Conservation (phyloP, 2,113 vertebrate genomes). For the Sphaerodactylus townsendi region DNA sequence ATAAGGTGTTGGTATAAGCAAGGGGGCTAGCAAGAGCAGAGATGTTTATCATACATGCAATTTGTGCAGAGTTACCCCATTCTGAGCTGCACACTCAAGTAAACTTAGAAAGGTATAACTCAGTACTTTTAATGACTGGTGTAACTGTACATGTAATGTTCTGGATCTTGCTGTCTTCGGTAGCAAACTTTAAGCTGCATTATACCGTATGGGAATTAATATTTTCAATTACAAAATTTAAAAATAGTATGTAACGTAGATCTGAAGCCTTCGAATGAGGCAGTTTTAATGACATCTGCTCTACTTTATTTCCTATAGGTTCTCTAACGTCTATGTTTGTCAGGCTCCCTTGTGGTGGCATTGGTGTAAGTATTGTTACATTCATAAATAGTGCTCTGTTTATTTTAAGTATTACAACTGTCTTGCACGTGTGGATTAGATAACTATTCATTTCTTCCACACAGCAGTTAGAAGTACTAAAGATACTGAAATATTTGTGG, state of each 20-base stretch:
- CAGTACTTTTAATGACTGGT: not conserved
- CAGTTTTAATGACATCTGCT: constrained; percentile 21
- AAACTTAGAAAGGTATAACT: too few species aligned
- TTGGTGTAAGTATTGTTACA: constrained; percentile 86
- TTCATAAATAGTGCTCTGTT: not conserved
- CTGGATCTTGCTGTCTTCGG: too few species aligned
- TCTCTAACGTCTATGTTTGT: constrained; percentile 93
- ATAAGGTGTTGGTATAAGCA: not conserved
- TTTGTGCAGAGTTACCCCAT: not conserved
- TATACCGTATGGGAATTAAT: not conserved
- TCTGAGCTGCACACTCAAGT: too few species aligned
- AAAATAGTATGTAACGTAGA: not conserved
- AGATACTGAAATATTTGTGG: not conserved
- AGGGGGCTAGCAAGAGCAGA: not conserved
- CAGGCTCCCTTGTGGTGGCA: constrained; percentile 93
- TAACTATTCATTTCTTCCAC: not conserved
- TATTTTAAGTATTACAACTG: not conserved
- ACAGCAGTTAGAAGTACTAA: not conserved
- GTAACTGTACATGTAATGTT: too few species aligned
- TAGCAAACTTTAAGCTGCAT: not conserved
- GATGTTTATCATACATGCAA: not conserved
- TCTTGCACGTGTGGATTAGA: not conserved
- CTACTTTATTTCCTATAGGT: constrained; percentile 71
- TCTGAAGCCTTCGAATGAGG: constrained; percentile 35
- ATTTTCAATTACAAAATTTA: not conserved